phyloP scores from a whole-genome alignment of 53 echinoderm and acorn worm genomes.

The Antedon mediterranea region DNA sequence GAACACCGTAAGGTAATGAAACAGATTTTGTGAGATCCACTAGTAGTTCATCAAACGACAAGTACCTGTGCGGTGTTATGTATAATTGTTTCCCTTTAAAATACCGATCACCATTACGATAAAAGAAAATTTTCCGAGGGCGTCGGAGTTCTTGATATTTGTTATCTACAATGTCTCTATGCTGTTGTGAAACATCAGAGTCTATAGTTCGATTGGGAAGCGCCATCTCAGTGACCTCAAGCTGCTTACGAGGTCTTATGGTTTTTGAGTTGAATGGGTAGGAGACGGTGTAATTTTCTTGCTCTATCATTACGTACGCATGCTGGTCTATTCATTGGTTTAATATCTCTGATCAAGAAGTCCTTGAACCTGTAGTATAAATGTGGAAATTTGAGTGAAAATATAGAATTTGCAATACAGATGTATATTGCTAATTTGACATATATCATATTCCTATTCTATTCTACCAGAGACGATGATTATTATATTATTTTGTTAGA shows the following conservation, averaged over 20 bases:
- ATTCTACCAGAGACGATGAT: no score
- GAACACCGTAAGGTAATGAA: constrained; percentile 85
- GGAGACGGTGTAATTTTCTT: neutral
- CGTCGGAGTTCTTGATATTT: constrained; percentile 41
- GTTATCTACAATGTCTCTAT: constrained; percentile 31
- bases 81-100: constrained; percentile 74
- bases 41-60: constrained; percentile 64
- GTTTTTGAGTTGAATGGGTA: neutral
- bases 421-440: no score
- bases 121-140: constrained; percentile 61
- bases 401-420: no score
- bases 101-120: constrained; percentile 90
- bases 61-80: constrained; percentile 79
- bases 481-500: no score
- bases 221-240: neutral
- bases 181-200: constrained; percentile 33
- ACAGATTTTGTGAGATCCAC: constrained; percentile 78
- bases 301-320: neutral
- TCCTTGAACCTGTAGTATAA: no score
- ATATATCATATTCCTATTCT: no score
- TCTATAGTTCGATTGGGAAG: neutral
- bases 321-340: no score
- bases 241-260: neutral
- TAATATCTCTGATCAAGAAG: no score
- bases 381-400: no score